Evolutionary conservation across 35 echinoderm and acorn worm species (phyloP).

Genomic region (Heliocidaris tuberculata): DNA sequence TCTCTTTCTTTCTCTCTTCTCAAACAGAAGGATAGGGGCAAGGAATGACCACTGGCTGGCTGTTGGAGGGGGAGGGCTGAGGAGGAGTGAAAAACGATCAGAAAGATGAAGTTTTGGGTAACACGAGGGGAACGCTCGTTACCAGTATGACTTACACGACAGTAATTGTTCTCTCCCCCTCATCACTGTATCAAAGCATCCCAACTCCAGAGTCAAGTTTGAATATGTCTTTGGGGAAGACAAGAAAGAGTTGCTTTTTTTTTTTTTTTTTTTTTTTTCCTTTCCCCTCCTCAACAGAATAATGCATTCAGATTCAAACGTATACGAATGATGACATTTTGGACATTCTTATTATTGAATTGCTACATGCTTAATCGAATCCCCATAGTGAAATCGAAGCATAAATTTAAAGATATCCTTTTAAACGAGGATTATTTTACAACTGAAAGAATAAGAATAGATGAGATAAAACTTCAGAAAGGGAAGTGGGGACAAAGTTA

Average conservation of each 20-base stretch:
- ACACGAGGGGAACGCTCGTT: background rate
- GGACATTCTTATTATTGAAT: background rate
- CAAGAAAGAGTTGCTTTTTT: background rate
- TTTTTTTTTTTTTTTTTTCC: background rate
- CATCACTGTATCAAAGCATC: background rate
- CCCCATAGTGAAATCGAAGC: background rate
- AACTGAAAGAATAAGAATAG: too few relatives aligned
- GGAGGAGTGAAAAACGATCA: background rate
- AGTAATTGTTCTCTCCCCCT: background rate
- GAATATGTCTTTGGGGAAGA: background rate
- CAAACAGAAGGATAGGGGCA: background rate
- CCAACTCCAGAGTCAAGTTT: background rate
- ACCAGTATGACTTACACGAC: conserved; percentile 15
- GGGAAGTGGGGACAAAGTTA: background rate
- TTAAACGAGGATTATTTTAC: too few relatives aligned
- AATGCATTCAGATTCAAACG: background rate
- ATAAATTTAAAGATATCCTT: background rate
- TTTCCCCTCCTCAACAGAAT: background rate
- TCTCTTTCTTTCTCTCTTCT: background rate
- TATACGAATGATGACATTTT: background rate
- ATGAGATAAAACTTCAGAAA: too few relatives aligned
- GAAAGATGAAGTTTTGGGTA: background rate
- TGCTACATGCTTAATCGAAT: background rate
- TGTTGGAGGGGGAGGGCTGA: background rate
- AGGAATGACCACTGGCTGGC: background rate